Conservation (phyloP, 2,797 vertebrate genomes). For the Chelonia mydas region DNA sequence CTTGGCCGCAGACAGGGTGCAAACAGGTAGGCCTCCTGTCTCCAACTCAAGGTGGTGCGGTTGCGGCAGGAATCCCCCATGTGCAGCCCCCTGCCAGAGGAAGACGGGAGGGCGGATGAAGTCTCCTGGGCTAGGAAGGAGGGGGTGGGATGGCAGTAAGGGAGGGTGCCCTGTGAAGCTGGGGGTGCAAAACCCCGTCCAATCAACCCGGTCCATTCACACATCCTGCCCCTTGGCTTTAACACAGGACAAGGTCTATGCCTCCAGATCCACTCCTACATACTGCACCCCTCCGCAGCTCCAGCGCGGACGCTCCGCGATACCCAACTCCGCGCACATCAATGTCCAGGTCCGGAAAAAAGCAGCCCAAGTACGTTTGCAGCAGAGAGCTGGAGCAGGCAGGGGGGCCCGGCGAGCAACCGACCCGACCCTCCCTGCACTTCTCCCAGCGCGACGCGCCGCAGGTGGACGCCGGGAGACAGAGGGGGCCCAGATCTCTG, state of each 20-base stretch:
- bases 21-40: neutral
- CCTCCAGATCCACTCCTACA: neutral
- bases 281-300: neutral
- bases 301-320: neutral
- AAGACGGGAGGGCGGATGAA: neutral
- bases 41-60: neutral
- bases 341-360: too few relatives aligned
- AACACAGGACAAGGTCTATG: neutral
- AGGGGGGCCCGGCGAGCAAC: neutral
- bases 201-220: neutral
- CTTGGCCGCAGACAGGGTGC: slow-evolving; percentile 15
- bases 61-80: neutral
- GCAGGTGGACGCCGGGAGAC: neutral
- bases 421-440: neutral
- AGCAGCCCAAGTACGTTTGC: neutral
- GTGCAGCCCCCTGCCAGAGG: neutral
- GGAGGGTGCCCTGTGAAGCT: neutral
- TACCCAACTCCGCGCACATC: neutral
- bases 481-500: neutral
- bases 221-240: neutral
- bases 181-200: neutral
- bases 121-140: neutral
- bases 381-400: neutral
- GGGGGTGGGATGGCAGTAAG: neutral
- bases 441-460: too few relatives aligned